Evolutionary conservation across 2,888 invertebrate species (phyloP).

Genomic region (Theodoxus fluviatilis): DNA sequence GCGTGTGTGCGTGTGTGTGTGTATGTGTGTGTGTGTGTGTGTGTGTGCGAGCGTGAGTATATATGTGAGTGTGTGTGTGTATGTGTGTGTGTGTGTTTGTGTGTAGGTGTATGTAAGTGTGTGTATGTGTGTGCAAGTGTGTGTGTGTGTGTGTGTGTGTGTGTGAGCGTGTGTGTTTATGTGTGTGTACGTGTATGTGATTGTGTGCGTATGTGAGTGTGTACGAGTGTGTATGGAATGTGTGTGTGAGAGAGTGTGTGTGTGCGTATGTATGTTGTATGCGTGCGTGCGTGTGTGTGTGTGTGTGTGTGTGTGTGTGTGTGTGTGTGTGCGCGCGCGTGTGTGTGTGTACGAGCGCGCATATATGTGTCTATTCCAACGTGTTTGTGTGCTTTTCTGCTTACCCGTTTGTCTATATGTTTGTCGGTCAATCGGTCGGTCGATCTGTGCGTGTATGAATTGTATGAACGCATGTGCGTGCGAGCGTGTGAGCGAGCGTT

Average conservation of each 20-base stretch:
- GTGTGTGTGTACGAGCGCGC: background rate
- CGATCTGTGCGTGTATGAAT: background rate
- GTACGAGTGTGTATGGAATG: background rate
- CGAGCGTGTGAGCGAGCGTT: too few species aligned
- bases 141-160: conserved; percentile 19
- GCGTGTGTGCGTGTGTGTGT: conserved; percentile 2
- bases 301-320: conserved; percentile 16
- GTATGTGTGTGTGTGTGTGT: background rate
- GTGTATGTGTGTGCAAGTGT: background rate
- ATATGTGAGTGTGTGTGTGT: background rate
- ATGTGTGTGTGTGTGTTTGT: background rate
- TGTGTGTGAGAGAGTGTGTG: background rate
- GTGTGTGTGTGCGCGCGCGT: conserved; percentile 9
- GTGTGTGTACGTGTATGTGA: conserved; percentile 9
- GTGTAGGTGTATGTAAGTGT: background rate
- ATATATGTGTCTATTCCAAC: background rate
- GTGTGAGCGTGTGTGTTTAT: conserved; percentile 12
- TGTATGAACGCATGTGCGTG: too few species aligned
- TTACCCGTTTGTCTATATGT: background rate
- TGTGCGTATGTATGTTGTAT: background rate
- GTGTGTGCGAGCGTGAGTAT: background rate
- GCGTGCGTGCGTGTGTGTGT: background rate
- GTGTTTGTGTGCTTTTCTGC: background rate
- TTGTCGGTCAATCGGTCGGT: background rate
- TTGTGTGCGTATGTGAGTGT: conserved; percentile 6